Conservation (phyloP, 1,140 invertebrate species). For the Cydia splendana region DNA sequence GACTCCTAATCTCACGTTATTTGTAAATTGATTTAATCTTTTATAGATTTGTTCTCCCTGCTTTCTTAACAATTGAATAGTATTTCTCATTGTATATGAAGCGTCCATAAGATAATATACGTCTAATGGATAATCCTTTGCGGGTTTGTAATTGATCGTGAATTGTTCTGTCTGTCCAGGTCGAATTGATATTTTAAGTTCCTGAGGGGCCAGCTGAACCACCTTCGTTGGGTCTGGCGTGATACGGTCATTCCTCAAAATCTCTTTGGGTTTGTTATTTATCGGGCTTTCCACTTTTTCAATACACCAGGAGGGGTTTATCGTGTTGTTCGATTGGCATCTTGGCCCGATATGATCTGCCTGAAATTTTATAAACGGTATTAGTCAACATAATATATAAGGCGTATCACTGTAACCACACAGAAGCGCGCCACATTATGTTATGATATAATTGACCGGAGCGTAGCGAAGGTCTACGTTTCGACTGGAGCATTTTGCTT, state of each 20-base stretch:
- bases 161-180: conserved; percentile 53
- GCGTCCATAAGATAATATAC: conserved; percentile 94
- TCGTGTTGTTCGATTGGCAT: background rate
- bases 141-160: conserved; percentile 78
- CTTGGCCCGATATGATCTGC: background rate
- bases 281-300: conserved; percentile 5
- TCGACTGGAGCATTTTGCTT: too few species aligned
- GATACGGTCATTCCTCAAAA: background rate
- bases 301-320: background rate
- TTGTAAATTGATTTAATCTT: conserved; percentile 88
- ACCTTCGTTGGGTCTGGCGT: conserved; percentile 37
- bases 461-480: too few species aligned
- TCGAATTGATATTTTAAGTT: conserved; percentile 52
- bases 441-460: too few species aligned
- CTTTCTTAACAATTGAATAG: conserved; percentile 82
- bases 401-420: background rate
- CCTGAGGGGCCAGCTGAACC: conserved; percentile 68
- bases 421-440: background rate
- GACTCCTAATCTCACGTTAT: conserved; percentile 91
- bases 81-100: conserved; percentile 88
- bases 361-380: conserved; percentile 1
- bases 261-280: background rate
- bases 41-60: conserved; percentile 83
- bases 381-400: background rate
- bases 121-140: conserved; percentile 92